Conservation (phyloP, 1,140 invertebrate species). For the Drosophila bifasciata region DNA sequence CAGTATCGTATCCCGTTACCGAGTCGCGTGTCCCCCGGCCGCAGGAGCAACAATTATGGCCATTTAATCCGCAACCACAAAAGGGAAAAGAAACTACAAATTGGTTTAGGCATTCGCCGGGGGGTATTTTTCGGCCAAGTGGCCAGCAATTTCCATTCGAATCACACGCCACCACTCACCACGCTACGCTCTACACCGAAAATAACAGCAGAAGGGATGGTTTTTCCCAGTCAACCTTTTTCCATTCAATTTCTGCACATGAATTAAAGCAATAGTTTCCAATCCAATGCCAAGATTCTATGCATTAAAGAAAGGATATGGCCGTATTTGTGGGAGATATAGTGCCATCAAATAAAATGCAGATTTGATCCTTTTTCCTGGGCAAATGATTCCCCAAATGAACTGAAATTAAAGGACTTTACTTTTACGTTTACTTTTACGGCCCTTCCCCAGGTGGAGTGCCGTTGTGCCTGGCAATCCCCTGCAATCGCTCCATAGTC, state of each 20-base stretch:
- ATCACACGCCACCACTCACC: constrained; percentile 11
- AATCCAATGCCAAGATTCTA: too few relatives aligned
- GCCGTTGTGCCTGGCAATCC: too few relatives aligned
- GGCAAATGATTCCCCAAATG: too few relatives aligned
- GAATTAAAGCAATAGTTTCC: too few relatives aligned
- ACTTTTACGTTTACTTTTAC: too few relatives aligned
- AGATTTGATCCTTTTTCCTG: too few relatives aligned
- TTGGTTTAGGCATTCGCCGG: constrained; percentile 55
- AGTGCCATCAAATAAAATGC: too few relatives aligned
- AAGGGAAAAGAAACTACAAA: constrained; percentile 66
- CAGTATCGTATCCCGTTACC: constrained; percentile 59
- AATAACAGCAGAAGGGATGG: not conserved
- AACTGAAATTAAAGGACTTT: too few relatives aligned
- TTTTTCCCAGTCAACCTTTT: not conserved
- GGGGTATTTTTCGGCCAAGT: constrained; percentile 53
- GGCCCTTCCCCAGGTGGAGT: too few relatives aligned
- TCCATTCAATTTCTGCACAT: not conserved
- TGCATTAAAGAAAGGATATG: too few relatives aligned
- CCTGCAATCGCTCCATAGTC: too few relatives aligned
- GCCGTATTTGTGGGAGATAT: too few relatives aligned
- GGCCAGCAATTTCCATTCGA: constrained; percentile 47
- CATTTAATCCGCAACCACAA: constrained; percentile 68
- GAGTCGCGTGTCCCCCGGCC: constrained; percentile 54
- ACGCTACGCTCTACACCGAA: constrained; percentile 3
- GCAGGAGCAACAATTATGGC: constrained; percentile 65